Evolutionary conservation across 2,797 vertebrate species (phyloP).

Genomic region (Xenopus petersii): DNA sequence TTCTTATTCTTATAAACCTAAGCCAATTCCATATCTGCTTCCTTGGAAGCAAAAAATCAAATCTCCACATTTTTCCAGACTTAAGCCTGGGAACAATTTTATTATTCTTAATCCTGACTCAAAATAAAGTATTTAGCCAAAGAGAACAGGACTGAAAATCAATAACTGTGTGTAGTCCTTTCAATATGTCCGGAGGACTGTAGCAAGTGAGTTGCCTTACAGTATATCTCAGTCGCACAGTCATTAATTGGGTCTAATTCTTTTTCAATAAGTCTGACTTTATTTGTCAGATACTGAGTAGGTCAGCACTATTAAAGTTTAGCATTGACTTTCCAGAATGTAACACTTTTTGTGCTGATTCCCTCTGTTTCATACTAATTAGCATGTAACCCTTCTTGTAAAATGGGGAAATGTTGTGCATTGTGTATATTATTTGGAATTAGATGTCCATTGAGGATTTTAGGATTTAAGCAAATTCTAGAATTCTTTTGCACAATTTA

Average conservation of each 20-base stretch:
- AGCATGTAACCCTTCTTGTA: no score
- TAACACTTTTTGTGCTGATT: slow-evolving; percentile 29
- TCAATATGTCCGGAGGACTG: slow-evolving; percentile 42
- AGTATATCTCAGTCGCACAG: slow-evolving; percentile 40
- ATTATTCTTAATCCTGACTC: slow-evolving; percentile 28
- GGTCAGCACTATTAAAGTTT: slow-evolving; percentile 32
- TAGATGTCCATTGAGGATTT: no score
- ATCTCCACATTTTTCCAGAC: not conserved
- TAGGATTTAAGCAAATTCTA: no score
- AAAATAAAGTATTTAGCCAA: slow-evolving; percentile 33
- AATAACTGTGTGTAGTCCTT: slow-evolving; percentile 42
- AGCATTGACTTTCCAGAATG: slow-evolving; percentile 1
- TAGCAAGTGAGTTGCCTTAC: slow-evolving; percentile 22
- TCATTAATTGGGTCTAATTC: slow-evolving; percentile 59
- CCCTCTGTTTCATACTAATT: no score
- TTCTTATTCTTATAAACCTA: no score
- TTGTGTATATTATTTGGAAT: no score
- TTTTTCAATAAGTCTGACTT: slow-evolving; percentile 50
- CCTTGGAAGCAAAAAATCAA: not conserved
- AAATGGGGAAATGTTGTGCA: no score
- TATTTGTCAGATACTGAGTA: slow-evolving; percentile 42
- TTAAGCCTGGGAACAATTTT: not conserved
- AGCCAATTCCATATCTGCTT: no score
- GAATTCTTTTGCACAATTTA: no score
- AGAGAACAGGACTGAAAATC: slow-evolving; percentile 48